phyloP scores from a whole-genome alignment of 2,797 vertebrate species.

The Pipistrellus nathusii region DNA sequence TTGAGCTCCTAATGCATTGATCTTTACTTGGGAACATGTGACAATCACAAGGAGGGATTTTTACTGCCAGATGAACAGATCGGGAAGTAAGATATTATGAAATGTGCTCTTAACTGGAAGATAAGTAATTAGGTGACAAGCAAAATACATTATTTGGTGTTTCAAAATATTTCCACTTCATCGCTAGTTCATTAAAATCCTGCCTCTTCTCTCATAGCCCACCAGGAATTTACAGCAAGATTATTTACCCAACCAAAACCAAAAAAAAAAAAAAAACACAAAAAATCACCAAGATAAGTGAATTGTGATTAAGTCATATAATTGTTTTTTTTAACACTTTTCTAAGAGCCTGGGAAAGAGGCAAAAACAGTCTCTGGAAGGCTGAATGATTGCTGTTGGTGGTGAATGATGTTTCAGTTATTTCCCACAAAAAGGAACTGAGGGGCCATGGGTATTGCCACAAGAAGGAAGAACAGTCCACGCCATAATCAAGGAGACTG shows the following conservation, averaged over 20 bases:
- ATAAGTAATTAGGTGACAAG: slow-evolving; percentile 74
- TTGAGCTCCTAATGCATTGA: background rate
- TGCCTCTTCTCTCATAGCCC: slow-evolving; percentile 43
- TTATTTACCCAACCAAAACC: slow-evolving; percentile 63
- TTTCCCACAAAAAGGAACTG: background rate
- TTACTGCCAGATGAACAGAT: slow-evolving; percentile 66
- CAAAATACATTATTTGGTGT: slow-evolving; percentile 51
- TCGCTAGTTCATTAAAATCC: slow-evolving; percentile 46
- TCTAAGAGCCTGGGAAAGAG: background rate
- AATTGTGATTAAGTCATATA: slow-evolving; percentile 77
- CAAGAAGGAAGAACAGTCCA: background rate
- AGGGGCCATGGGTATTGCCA: background rate
- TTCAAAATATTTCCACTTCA: slow-evolving; percentile 71
- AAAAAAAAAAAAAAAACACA: background rate
- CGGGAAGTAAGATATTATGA: slow-evolving; percentile 47
- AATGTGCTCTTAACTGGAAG: slow-evolving; percentile 37
- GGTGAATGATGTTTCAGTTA: background rate
- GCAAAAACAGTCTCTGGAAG: background rate
- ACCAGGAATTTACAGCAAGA: slow-evolving; percentile 71
- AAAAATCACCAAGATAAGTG: slow-evolving; percentile 61
- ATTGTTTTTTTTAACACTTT: slow-evolving; percentile 40
- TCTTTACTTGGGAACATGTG: slow-evolving; percentile 66
- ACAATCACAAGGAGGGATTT: slow-evolving; percentile 50
- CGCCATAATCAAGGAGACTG: background rate
- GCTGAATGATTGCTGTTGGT: background rate